These are phyloP conservation scores for Pipa parva DNA, from an alignment of 2,113 vertebrate genomes.

Conservation along the genomic window DNA sequence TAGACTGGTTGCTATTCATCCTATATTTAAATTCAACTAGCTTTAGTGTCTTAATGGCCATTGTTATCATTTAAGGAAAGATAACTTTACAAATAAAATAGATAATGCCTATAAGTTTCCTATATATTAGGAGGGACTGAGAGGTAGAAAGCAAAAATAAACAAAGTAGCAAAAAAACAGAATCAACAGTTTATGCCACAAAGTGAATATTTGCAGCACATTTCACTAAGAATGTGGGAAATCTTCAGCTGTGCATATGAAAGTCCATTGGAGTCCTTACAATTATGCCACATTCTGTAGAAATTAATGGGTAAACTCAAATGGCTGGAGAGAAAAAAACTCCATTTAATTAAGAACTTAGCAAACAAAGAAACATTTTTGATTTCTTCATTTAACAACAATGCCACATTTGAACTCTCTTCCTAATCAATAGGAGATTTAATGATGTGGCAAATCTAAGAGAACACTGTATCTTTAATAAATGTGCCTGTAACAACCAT, in stretches of 20 bases:
- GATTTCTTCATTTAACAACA: background rate
- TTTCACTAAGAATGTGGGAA: background rate
- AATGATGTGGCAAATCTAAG: background rate
- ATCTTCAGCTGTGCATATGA: background rate
- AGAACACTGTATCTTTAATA: background rate
- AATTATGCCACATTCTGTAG: background rate
- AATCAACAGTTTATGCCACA: background rate
- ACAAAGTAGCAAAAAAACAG: background rate
- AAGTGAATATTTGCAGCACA: background rate
- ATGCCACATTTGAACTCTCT: constrained; percentile 1
- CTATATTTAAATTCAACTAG: too few relatives aligned
- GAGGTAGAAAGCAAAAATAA: background rate
- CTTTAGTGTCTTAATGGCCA: too few relatives aligned
- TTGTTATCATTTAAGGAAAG: background rate
- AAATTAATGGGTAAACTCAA: too few relatives aligned
- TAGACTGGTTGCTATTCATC: too few relatives aligned
- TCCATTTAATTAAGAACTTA: background rate
- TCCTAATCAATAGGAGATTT: background rate
- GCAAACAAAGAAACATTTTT: background rate
- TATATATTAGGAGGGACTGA: background rate
- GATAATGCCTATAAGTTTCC: too few relatives aligned
- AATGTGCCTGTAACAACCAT: background rate
- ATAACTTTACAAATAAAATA: too few relatives aligned
- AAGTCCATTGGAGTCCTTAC: background rate
- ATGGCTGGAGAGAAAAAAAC: background rate